Evolutionary conservation across 2,113 vertebrate genomes (phyloP).

Genomic region (Sturnira hondurensis): DNA sequence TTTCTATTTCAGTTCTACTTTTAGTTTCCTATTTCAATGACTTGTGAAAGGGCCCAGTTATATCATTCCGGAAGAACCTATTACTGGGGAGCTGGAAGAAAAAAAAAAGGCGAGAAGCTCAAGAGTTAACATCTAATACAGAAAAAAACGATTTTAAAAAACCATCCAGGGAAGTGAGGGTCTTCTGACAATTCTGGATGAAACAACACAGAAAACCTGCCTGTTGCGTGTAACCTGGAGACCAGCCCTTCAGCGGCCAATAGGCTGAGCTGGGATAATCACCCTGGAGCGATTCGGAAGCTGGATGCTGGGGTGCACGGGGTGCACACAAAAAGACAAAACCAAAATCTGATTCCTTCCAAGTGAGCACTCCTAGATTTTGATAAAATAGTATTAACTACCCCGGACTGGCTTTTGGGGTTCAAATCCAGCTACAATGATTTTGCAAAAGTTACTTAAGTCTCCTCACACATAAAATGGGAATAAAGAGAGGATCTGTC

Average conservation of each 20-base stretch:
- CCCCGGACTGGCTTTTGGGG: not conserved
- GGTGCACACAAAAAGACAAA: not conserved
- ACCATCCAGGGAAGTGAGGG: not conserved
- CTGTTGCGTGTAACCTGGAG: not conserved
- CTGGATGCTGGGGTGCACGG: not conserved
- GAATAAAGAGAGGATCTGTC: not conserved
- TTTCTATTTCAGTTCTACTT: not conserved
- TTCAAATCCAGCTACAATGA: not conserved
- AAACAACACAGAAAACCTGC: not conserved
- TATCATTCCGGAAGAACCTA: not conserved
- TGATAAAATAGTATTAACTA: not conserved
- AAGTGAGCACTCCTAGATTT: not conserved
- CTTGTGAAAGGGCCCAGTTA: not conserved
- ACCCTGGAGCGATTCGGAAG: not conserved
- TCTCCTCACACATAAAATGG: not conserved
- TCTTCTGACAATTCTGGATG: not conserved
- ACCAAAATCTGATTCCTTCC: not conserved
- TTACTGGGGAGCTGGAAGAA: not conserved
- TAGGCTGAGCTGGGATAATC: not conserved
- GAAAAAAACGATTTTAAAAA: not conserved
- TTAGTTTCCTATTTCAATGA: not conserved
- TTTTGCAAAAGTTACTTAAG: not conserved
- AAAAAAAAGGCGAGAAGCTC: not conserved
- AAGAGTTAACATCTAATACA: not conserved
- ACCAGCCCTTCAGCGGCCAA: not conserved